A percentile compares a stretch with the other conserved stretches of the same genome.
Evolutionary conservation across 2,797 vertebrate genomes (phyloP).

Genomic region (Sylvia borin): DNA sequence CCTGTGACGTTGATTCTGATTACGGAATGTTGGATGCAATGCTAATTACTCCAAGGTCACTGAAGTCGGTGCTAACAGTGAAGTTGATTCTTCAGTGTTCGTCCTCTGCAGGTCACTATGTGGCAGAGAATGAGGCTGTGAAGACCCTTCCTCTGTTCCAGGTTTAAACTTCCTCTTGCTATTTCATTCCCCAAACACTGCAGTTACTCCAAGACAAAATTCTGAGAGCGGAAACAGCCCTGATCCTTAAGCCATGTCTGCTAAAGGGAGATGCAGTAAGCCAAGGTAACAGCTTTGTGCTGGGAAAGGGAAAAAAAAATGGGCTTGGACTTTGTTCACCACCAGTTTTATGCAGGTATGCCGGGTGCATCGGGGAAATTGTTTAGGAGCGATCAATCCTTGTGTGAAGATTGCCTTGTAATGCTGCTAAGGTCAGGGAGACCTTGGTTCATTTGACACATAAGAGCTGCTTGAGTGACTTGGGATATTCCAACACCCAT

Average conservation of each 20-base stretch:
- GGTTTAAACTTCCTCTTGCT: background rate
- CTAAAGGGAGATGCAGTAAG: background rate
- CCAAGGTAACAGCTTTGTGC: accelerated
- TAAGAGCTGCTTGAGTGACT: conserved; percentile 53
- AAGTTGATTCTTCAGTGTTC: background rate
- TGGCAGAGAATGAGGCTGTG: background rate
- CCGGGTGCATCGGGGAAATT: background rate
- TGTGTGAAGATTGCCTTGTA: conserved; percentile 28
- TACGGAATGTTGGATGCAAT: background rate
- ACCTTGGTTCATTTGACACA: conserved; percentile 56
- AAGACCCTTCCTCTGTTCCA: background rate
- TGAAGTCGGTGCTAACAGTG: background rate
- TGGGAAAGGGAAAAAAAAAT: background rate
- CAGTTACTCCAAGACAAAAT: background rate
- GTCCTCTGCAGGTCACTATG: background rate
- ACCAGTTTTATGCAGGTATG: background rate
- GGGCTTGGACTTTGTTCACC: background rate
- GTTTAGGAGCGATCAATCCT: conserved; percentile 4
- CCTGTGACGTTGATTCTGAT: background rate
- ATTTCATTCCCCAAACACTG: background rate
- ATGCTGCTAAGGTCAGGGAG: conserved; percentile 38
- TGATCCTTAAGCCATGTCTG: background rate
- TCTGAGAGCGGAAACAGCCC: background rate
- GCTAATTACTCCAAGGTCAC: background rate
- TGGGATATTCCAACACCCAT: conserved; percentile 30